Evolutionary conservation across 1,140 invertebrate species (phyloP).

Genomic region (Ips typographus): DNA sequence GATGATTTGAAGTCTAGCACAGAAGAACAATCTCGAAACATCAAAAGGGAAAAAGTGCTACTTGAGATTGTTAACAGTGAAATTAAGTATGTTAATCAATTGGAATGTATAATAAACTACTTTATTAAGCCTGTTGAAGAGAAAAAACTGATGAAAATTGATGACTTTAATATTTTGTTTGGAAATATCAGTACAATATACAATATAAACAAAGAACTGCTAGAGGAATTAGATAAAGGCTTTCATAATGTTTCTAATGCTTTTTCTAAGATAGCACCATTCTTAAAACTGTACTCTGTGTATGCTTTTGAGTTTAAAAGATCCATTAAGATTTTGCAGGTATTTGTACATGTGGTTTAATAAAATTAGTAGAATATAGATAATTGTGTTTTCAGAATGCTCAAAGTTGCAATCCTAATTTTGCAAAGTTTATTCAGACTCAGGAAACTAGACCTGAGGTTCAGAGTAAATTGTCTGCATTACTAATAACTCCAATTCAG

Average conservation of each 20-base stretch:
- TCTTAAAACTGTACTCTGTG: constrained; percentile 76
- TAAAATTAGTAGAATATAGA: no score
- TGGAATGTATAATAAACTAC: constrained; percentile 67
- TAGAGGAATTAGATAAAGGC: constrained; percentile 63
- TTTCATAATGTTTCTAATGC: constrained; percentile 64
- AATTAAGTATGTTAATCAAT: constrained; percentile 66
- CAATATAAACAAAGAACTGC: constrained; percentile 68
- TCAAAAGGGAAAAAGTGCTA: constrained; percentile 58
- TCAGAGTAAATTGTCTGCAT: constrained; percentile 65
- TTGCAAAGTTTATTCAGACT: constrained; percentile 61
- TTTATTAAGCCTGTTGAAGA: constrained; percentile 68
- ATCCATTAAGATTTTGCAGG: constrained; percentile 58
- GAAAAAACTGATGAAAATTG: constrained; percentile 57
- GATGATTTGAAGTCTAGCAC: constrained; percentile 55
- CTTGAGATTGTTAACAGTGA: constrained; percentile 74
- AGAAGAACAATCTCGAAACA: constrained; percentile 52
- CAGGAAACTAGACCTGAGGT: constrained; percentile 74
- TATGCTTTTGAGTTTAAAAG: constrained; percentile 76
- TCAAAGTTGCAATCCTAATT: constrained; percentile 53
- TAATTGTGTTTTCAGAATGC: constrained; percentile 43
- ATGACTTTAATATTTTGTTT: constrained; percentile 61
- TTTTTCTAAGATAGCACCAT: constrained; percentile 71
- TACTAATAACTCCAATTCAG: constrained; percentile 77
- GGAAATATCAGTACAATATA: constrained; percentile 73
- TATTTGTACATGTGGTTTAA: constrained; percentile 40